Conservation (phyloP, 2,113 vertebrate genomes). For the Eptesicus fuscus region DNA sequence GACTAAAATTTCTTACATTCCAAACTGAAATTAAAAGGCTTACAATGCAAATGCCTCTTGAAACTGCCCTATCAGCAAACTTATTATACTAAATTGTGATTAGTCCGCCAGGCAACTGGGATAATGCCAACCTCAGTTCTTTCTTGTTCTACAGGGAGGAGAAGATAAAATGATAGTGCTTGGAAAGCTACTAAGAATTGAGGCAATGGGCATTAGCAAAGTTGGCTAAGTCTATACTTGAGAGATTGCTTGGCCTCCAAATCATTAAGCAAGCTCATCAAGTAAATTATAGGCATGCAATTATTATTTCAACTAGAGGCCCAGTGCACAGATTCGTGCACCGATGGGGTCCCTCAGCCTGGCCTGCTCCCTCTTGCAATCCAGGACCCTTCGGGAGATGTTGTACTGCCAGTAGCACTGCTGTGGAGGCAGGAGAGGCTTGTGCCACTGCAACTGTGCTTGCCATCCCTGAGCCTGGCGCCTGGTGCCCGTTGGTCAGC, state of each 20-base stretch:
- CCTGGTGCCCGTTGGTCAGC: too few relatives aligned
- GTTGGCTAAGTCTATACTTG: background rate
- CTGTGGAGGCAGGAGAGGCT: too few relatives aligned
- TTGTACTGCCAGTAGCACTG: too few relatives aligned
- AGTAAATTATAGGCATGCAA: background rate
- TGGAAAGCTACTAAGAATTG: background rate
- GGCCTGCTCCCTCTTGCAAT: too few relatives aligned
- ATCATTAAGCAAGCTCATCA: background rate
- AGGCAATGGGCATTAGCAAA: background rate
- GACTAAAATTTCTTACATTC: background rate
- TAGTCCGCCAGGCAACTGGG: background rate
- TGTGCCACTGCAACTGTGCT: too few relatives aligned
- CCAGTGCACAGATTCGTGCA: too few relatives aligned
- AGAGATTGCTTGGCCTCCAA: background rate
- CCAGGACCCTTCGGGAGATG: too few relatives aligned
- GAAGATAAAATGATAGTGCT: background rate
- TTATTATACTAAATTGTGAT: background rate
- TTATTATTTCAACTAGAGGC: background rate
- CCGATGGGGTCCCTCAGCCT: too few relatives aligned
- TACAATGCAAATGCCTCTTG: background rate
- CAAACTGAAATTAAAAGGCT: background rate
- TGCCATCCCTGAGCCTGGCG: too few relatives aligned
- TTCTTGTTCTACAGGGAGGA: background rate
- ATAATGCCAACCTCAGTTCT: background rate
- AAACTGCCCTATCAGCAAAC: background rate